These are phyloP conservation scores for Agonopterix arenella DNA, from an alignment of 2,888 invertebrate genomes.

Conservation along the genomic window DNA sequence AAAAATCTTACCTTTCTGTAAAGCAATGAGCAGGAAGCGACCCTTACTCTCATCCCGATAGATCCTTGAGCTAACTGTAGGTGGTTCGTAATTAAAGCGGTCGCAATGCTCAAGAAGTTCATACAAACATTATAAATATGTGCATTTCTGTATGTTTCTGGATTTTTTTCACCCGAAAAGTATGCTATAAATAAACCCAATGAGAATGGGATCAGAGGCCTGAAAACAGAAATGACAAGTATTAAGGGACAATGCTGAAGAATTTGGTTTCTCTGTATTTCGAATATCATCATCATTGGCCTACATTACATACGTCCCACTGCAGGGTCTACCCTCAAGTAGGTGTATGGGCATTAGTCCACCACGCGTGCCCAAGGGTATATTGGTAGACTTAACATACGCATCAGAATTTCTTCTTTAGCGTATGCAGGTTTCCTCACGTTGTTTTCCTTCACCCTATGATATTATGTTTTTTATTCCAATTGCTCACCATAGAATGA, in stretches of 20 bases:
- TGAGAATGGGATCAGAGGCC: slow-evolving; percentile 78
- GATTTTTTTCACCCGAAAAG: slow-evolving; percentile 72
- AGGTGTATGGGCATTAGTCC: too few species aligned
- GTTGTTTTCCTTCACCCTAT: too few species aligned
- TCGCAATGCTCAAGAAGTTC: slow-evolving; percentile 74
- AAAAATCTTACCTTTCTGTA: slow-evolving; percentile 84
- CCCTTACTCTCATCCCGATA: slow-evolving; percentile 86
- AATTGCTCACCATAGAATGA: slow-evolving; percentile 74
- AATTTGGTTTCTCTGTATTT: too few species aligned
- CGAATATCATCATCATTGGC: too few species aligned
- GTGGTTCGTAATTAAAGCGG: slow-evolving; percentile 81
- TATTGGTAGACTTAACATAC: too few species aligned
- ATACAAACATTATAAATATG: slow-evolving; percentile 81
- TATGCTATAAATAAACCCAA: slow-evolving; percentile 80
- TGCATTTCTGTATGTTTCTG: slow-evolving; percentile 72
- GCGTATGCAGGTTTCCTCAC: too few species aligned
- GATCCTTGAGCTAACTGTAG: slow-evolving; percentile 71
- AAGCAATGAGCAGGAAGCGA: slow-evolving; percentile 87
- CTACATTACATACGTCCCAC: too few species aligned
- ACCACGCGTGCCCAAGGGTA: too few species aligned
- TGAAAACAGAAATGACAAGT: slow-evolving; percentile 39
- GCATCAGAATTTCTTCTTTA: too few species aligned
- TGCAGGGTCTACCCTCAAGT: too few species aligned
- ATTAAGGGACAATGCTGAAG: too few species aligned
- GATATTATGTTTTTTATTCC: too few species aligned